These are phyloP conservation scores for Tortrix viridana DNA, from an alignment of 2,888 invertebrate species.

Conservation along the genomic window DNA sequence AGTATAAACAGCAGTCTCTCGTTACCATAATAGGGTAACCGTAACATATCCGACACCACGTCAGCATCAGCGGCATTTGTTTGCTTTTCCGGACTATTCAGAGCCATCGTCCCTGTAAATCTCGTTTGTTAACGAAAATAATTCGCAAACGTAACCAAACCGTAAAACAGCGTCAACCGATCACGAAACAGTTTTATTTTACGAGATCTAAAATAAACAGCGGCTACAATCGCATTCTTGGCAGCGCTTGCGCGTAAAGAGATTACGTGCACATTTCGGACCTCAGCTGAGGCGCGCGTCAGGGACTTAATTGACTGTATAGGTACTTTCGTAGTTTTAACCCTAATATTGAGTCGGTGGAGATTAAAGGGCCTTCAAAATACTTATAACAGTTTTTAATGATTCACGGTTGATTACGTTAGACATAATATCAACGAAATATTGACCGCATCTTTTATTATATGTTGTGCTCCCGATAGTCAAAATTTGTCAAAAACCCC, in stretches of 20 bases:
- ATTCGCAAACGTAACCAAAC: slow-evolving; percentile 27
- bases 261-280: slow-evolving; percentile 21
- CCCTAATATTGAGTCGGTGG: no score
- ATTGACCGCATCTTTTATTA: no score
- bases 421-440: no score
- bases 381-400: no score
- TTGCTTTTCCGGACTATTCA: background rate
- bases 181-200: slow-evolving; percentile 36
- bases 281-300: slow-evolving; percentile 5
- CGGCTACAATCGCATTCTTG: slow-evolving; percentile 41
- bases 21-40: no score
- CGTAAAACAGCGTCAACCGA: slow-evolving; percentile 21
- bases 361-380: no score
- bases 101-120: slow-evolving; percentile 7
- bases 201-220: slow-evolving; percentile 36
- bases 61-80: no score
- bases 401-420: no score
- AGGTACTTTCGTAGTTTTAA: background rate
- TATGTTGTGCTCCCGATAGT: no score
- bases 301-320: background rate
- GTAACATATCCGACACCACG: no score
- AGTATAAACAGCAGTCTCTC: no score
- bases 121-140: slow-evolving; percentile 33
- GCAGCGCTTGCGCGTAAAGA: slow-evolving; percentile 27
- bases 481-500: no score